Evolutionary conservation across 2,113 vertebrate genomes (phyloP).

Genomic region (Eptesicus fuscus): DNA sequence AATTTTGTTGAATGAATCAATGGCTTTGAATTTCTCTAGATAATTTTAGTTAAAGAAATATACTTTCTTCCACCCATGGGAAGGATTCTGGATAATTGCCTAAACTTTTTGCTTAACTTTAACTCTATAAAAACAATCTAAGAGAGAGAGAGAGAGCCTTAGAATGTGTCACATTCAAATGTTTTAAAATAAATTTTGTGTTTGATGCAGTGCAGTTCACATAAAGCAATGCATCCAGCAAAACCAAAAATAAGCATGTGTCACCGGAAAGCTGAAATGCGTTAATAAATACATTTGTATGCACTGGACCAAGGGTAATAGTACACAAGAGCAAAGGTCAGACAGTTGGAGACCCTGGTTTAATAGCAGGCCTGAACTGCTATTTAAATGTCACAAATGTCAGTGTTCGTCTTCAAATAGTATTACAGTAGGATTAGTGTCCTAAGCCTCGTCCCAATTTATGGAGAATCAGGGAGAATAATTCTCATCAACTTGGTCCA

Average conservation of each 20-base stretch:
- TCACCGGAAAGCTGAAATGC: constrained; percentile 26
- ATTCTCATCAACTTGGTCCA: constrained; percentile 72
- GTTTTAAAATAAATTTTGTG: neutral
- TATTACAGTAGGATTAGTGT: constrained; percentile 75
- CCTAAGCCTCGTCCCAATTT: constrained; percentile 75
- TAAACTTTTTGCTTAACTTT: constrained; percentile 6
- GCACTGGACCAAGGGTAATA: constrained; percentile 38
- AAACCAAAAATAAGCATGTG: neutral
- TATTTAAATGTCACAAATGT: constrained; percentile 74
- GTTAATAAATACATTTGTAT: constrained; percentile 52
- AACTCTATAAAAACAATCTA: neutral
- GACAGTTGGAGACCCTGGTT: constrained; percentile 68
- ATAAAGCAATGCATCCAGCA: neutral
- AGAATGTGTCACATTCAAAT: neutral
- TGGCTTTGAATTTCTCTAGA: neutral
- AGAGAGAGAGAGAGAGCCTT: neutral
- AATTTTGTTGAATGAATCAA: neutral
- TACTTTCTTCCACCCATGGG: neutral
- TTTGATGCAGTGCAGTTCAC: neutral
- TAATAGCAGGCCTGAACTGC: constrained; percentile 68
- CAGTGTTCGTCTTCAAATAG: constrained; percentile 73
- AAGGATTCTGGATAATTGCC: neutral
- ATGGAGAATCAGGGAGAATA: constrained; percentile 71
- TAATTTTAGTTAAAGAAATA: constrained; percentile 26
- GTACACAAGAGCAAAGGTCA: constrained; percentile 69